These are phyloP conservation scores for Diarsia rubi DNA, from an alignment of 2,888 invertebrate genomes.

Conservation along the genomic window DNA sequence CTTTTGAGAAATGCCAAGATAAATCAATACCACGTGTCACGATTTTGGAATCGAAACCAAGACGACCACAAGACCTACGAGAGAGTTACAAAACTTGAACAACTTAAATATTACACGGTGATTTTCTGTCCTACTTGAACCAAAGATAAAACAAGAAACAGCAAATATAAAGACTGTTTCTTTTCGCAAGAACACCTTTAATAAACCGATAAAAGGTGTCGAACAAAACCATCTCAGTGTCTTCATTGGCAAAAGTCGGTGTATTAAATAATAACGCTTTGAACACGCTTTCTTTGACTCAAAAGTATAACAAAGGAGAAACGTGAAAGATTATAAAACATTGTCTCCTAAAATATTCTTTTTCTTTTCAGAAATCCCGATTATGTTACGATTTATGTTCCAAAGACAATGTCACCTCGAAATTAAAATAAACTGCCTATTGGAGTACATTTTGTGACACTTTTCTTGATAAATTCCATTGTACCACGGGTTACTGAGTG, in stretches of 20 bases:
- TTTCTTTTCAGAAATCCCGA: constrained; percentile 6
- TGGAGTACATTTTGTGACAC: constrained; percentile 40
- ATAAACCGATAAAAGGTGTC: background rate
- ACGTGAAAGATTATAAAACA: constrained; percentile 10
- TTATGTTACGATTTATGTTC: constrained; percentile 42
- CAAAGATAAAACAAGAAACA: background rate
- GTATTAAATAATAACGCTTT: constrained; percentile 23
- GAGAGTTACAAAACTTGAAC: background rate
- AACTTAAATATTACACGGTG: background rate
- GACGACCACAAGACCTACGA: background rate
- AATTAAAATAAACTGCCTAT: constrained; percentile 51
- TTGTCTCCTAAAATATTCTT: constrained; percentile 13
- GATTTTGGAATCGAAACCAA: background rate
- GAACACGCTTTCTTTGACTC: constrained; percentile 28
- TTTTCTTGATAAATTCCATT: constrained; percentile 39
- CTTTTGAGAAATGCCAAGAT: background rate
- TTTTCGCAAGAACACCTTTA: background rate
- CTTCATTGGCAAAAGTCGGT: constrained; percentile 31
- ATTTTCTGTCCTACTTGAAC: background rate
- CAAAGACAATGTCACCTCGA: constrained; percentile 29
- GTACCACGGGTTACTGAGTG: constrained; percentile 34
- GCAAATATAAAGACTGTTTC: background rate
- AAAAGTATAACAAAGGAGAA: background rate
- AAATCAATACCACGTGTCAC: background rate
- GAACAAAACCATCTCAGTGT: constrained; percentile 3